Evolutionary conservation across 1,140 invertebrate species (phyloP).

Genomic region (Sminthurinus signatus): DNA sequence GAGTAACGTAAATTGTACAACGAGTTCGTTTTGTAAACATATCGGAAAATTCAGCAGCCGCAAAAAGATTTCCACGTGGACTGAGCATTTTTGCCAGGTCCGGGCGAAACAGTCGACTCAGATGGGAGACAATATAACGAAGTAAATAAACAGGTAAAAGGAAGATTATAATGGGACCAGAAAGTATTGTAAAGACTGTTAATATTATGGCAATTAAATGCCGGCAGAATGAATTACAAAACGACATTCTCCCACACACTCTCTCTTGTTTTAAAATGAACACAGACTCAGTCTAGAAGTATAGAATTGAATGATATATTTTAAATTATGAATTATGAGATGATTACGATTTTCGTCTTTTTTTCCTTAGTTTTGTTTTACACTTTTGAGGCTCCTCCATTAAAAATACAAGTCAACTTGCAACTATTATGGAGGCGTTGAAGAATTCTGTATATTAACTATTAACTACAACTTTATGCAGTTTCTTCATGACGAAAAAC

Average conservation of each 20-base stretch:
- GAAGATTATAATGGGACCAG: not conserved
- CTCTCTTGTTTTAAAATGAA: too few species aligned
- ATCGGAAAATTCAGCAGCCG: not conserved
- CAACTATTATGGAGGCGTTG: too few species aligned
- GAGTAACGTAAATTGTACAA: not conserved
- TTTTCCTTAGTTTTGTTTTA: too few species aligned
- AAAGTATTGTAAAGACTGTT: not conserved
- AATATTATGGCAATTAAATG: not conserved
- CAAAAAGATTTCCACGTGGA: not conserved
- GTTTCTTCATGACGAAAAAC: too few species aligned
- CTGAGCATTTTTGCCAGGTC: conserved; percentile 4
- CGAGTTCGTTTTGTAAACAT: conserved; percentile 1
- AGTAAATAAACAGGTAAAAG: not conserved
- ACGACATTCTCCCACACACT: not conserved
- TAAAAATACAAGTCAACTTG: too few species aligned
- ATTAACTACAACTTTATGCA: too few species aligned
- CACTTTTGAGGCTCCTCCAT: too few species aligned
- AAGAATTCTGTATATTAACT: too few species aligned
- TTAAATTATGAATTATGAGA: too few species aligned
- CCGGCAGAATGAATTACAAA: not conserved
- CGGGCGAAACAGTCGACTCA: not conserved
- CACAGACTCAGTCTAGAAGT: too few species aligned
- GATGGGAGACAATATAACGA: not conserved
- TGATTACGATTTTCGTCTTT: too few species aligned
- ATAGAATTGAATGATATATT: too few species aligned